Evolutionary conservation across 2,113 vertebrate species (phyloP).

Genomic region (Xyliphius kryptos): DNA sequence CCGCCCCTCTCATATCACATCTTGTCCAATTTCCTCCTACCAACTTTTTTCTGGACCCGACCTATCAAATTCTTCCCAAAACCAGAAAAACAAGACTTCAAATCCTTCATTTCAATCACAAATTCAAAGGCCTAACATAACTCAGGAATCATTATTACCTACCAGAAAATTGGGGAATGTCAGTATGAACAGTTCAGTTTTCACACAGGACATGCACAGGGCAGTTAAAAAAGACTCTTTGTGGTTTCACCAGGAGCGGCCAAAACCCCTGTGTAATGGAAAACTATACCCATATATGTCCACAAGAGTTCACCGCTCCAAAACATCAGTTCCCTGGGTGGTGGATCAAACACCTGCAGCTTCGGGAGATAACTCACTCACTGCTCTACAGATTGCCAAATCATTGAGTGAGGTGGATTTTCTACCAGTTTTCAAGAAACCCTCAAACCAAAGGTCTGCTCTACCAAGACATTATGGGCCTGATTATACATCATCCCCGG

Average conservation of each 20-base stretch:
- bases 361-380: constrained; percentile 68
- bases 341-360: constrained; percentile 42
- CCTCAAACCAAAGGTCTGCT: constrained; percentile 33
- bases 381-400: constrained; percentile 65
- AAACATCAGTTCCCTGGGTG: constrained; percentile 50
- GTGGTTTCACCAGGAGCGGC: constrained; percentile 45
- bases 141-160: constrained; percentile 48
- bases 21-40: constrained; percentile 58
- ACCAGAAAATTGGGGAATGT: constrained; percentile 53
- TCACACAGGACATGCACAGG: constrained; percentile 46
- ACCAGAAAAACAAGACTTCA: constrained; percentile 41
- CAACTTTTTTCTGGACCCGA: constrained; percentile 66
- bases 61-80: constrained; percentile 44
- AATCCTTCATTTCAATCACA: constrained; percentile 49
- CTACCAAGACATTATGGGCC: constrained; percentile 50
- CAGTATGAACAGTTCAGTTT: constrained; percentile 56
- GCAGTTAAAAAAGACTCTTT: constrained; percentile 47
- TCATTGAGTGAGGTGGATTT: constrained; percentile 67
- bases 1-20: constrained; percentile 27
- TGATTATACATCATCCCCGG: no score
- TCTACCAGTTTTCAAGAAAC: constrained; percentile 41
- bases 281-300: constrained; percentile 52
- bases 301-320: constrained; percentile 30
- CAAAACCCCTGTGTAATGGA: constrained; percentile 29
- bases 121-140: constrained; percentile 37